Percentiles rank a stretch among this genome's conserved stretches.
phyloP scores from a whole-genome alignment of 1,140 invertebrate genomes.

The Drepana arcuata region DNA sequence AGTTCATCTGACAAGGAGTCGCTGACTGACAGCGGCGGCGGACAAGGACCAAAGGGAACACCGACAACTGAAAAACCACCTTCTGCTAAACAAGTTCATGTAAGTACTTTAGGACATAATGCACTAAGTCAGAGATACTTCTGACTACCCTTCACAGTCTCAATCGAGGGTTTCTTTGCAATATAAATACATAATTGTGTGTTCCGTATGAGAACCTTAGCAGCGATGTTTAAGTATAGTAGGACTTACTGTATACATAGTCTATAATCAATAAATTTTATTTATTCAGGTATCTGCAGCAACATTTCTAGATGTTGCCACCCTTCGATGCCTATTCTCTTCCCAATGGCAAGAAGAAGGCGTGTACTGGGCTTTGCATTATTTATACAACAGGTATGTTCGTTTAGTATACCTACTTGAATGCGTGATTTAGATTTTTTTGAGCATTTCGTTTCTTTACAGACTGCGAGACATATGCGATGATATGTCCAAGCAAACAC shows the following conservation, averaged over 20 bases:
- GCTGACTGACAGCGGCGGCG: conserved; percentile 52
- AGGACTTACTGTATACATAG: no score
- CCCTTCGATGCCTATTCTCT: conserved; percentile 96
- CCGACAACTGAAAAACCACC: conserved; percentile 45
- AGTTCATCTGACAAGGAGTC: conserved; percentile 71
- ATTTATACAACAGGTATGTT: conserved; percentile 88
- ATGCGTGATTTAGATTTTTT: conserved; percentile 2
- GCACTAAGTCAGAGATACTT: no score
- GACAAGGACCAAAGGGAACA: conserved; percentile 36
- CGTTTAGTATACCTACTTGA: conserved; percentile 1
- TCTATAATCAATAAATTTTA: conserved; percentile 14
- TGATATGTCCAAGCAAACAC: conserved; percentile 80
- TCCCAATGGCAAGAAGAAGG: conserved; percentile 98
- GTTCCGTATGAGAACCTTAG: not conserved
- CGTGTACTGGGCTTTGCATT: conserved; percentile 97
- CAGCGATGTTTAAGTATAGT: no score
- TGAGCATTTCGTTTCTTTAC: conserved; percentile 20
- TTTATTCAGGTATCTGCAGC: conserved; percentile 83
- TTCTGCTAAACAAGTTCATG: conserved; percentile 43
- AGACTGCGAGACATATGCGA: conserved; percentile 88
- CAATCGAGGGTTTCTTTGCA: no score
- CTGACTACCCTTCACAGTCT: no score
- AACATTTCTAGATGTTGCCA: conserved; percentile 96
- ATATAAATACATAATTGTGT: no score
- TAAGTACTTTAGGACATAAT: no score